Evolutionary conservation across 2,113 vertebrate genomes (phyloP), one percentile per base, ranked within the genome.

Genomic region (Anoplopoma fimbria): DNA sequence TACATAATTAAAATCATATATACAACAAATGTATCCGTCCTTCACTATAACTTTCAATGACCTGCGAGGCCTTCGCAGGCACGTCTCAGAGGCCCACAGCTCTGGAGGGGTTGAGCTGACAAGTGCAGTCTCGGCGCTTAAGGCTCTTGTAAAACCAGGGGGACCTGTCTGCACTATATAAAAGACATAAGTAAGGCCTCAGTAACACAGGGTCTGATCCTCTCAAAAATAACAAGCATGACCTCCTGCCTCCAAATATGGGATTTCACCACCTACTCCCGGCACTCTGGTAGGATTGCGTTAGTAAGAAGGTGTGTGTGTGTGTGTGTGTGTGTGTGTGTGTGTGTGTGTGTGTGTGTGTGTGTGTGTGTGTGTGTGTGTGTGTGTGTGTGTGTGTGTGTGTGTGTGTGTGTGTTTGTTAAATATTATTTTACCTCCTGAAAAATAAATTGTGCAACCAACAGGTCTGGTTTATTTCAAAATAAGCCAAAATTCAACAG

Each of bases 91-190:
- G 73, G 78, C 60, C 76, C 81, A 21, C 23, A 9, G 76, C 69
- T 67, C 74, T 60, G 62, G 34, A 77, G 69, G 74, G 51, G 40
- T 58, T 84, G 65, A 79, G 57, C 78, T 89, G 89, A 86, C 49
- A 77, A 77, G 61, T 86, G 63, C 77, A 61, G 79, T 76, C 42
- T 60, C 63, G 63, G 76, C 73, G 86, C 51, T 80, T 40, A 60
- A 69, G 69, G 75, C 62, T 77, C 90, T 85, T 93, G 88, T 92
- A 89, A 92, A 93, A 89, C 88, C 79, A 79, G 81, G 67, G 79
- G 83, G 84, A 87, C 73, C 83, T 91, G 85, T 93, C 88, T 87
- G 72, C 82, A 89, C 88, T 71, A 79, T 88, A 83, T 89, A 89
- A 90, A 90, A 92, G 70, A 84, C 88, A 84, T 73, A 81, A 91